Percentiles rank a stretch among this genome's conserved stretches.
Evolutionary conservation across 64 coral and sea anemone species (phyloP).

Genomic region (Pocillopora damicornis): DNA sequence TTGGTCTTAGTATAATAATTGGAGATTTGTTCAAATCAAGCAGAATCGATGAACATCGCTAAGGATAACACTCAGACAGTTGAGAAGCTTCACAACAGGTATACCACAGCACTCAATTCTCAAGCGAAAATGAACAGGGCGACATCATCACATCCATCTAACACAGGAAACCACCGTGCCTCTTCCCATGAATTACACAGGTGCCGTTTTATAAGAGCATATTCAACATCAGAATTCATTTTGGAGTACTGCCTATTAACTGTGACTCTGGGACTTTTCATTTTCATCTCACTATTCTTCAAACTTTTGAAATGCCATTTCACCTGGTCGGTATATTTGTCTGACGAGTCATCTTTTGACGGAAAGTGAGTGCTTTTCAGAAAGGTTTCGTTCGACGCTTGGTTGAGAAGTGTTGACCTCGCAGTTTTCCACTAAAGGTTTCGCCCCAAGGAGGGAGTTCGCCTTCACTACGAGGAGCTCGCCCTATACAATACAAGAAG

Average conservation of each 20-base stretch:
- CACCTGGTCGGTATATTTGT: neutral
- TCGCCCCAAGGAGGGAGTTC: too few relatives aligned
- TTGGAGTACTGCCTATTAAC: conserved; percentile 11
- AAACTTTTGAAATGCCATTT: neutral
- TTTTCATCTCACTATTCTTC: neutral
- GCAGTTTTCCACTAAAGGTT: too few relatives aligned
- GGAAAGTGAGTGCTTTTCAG: too few relatives aligned
- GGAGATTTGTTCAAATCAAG: too few relatives aligned
- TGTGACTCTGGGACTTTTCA: neutral
- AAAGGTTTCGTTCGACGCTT: too few relatives aligned
- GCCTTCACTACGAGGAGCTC: too few relatives aligned
- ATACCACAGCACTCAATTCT: neutral
- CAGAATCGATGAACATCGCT: too few relatives aligned
- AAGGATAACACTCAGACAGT: too few relatives aligned
- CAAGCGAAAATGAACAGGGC: neutral
- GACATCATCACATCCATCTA: neutral
- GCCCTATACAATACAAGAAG: too few relatives aligned
- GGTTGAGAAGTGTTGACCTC: too few relatives aligned
- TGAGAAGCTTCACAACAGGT: too few relatives aligned
- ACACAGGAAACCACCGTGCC: neutral
- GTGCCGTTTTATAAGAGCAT: neutral
- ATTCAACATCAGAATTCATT: conserved; percentile 4
- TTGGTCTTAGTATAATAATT: neutral
- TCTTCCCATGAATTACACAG: neutral
- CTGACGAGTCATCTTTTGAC: neutral